Evolutionary conservation across 2,888 invertebrate species (phyloP).

Genomic region (Hydrotaea diabolus): DNA sequence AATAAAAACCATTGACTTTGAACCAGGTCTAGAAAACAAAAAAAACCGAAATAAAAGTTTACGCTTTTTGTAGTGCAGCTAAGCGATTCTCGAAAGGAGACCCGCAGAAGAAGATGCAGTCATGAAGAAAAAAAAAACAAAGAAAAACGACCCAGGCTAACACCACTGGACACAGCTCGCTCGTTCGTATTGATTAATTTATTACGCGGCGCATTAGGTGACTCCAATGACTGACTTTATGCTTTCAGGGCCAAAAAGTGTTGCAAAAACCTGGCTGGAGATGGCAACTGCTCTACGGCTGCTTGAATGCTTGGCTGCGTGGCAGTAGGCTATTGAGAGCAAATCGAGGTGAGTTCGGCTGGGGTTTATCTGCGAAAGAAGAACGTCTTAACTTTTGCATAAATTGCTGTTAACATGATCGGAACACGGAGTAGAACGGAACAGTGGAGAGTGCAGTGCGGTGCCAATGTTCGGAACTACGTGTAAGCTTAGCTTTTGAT

Average conservation of each 20-base stretch:
- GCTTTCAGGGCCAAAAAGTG: constrained; percentile 66
- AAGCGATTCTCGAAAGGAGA: neutral
- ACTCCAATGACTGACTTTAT: constrained; percentile 65
- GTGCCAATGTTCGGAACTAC: constrained; percentile 38
- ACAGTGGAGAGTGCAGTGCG: constrained; percentile 12
- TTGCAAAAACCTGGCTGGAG: constrained; percentile 51
- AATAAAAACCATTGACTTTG: constrained; percentile 62
- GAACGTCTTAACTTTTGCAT: constrained; percentile 45
- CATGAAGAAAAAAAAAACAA: neutral
- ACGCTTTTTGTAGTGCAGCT: constrained; percentile 33
- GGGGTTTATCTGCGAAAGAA: neutral
- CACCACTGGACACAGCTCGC: neutral
- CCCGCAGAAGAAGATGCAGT: neutral
- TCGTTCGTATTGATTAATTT: constrained; percentile 66
- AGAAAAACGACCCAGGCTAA: neutral
- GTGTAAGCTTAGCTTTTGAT: constrained; percentile 6
- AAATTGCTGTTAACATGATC: constrained; percentile 38
- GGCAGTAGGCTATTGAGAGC: constrained; percentile 15
- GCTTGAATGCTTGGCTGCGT: neutral
- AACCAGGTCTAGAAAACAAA: constrained; percentile 62
- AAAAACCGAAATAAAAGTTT: constrained; percentile 29
- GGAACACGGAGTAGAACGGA: neutral
- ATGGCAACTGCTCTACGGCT: neutral
- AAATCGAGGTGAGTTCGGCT: constrained; percentile 17
- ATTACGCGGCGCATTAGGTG: constrained; percentile 67